Evolutionary conservation across 2,888 invertebrate species (phyloP), one percentile per base, ranked within the genome.

Genomic region (Liodrosophila aerea): DNA sequence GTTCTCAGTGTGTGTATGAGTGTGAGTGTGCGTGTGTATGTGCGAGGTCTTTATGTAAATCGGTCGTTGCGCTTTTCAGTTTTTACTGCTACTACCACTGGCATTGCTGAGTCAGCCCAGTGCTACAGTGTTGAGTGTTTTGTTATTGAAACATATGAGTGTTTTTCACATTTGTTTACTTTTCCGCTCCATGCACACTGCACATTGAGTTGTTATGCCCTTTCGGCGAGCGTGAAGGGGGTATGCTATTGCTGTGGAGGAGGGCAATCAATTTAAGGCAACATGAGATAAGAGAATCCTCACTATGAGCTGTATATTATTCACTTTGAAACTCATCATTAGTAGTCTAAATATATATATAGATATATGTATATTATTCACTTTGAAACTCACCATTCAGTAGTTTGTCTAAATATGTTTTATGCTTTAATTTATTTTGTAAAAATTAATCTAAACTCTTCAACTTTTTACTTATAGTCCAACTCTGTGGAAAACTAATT

Each of bases 71-170:
- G 76, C 84, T 73, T 67, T 76, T 66, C 53, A 63, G 50, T 54
- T 44, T 56, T 56, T 61, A 34, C 54, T 43, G 37, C 49, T 51
- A 30, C 36, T 58, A 22, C 30, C 58, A 34, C 54, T 43, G 37
- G 44, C 54, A 30, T 40, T 58, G 29, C 30, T 34, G 30, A 7
- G 27, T n/a, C 49, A 9, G 33, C 27, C 52, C 44, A n/a, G n/a
- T 64, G 49, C 60, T 52, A 70, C 58, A 63, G 73, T 83, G 85
- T 73, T 80, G 81, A 83, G 84, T 83, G 85, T 83, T 81, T 83
- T 85, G 81, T 85, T 81, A 81, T 81, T 81, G 83, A 81, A 81
- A 83, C 84, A 83, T 83, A 78, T 85, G 73, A 70, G 69, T 43
- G 63, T 63, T 62, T 68, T 73, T 63, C 49, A 67, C 73, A 64